Base-by-base conservation (phyloP, 2,797 vertebrate species). In the Psittacula derbiana region DNA sequence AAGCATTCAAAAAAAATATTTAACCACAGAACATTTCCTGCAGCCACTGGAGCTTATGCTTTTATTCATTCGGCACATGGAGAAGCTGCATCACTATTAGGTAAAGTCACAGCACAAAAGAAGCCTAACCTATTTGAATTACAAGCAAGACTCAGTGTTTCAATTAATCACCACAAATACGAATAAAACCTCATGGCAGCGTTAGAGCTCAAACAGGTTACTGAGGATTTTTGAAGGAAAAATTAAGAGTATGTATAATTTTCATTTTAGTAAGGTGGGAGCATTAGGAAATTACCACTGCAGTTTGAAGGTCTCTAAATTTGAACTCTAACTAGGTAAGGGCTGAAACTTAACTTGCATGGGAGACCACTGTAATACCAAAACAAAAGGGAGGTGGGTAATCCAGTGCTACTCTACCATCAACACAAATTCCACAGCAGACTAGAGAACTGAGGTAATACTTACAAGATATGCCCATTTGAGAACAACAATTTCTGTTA, bases 21-120 rank as follows among this genome's bases (percentile, higher is more conserved):
- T 69, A 88, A 75, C 79, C 60, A 57, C 61, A 90, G 71, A 88
- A 66, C 40, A 44, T 81, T 91, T 92, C 72, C 88, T 89, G 88
- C 74, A 94, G 82, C 33, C 36, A 12, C 46, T 38, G 70, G 33
- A 81, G 25, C 30, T 86, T 62, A 21, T 21, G 27, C 25, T 94
- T 86, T 89, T 74, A 53, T 50, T 89, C 57, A 30, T 53, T 86
- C 1, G 0, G 44, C 62, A 52, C 13, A 15, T 28, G 41, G 38
- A 88, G 79, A 75, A 90, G 20, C 30, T 80, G 60, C 40, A 53
- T 41, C 40, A 40, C 41, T 33, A 7, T 58, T 53, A n/a, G 33
- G 17, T 40, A 80, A 71, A 88, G 53, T 69, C 62, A 50, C 40
- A 89, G 18, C 25, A 44, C 1, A 71, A 57, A 41, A 80, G 40